Conservation (phyloP, 2,113 vertebrate genomes). For the Neotragus pygmaeus region DNA sequence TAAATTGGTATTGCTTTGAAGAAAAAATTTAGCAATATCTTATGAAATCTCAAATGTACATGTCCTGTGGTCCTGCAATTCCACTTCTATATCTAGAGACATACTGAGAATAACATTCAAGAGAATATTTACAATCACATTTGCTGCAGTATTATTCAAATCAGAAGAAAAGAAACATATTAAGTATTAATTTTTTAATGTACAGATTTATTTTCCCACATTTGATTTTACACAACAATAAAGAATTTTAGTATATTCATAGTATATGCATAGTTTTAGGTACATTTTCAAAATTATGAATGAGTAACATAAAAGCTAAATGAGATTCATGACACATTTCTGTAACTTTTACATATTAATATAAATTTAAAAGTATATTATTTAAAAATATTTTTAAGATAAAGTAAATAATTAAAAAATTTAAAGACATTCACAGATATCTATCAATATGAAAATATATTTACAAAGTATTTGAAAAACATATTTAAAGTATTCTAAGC, state of each 20-base stretch:
- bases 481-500: background rate
- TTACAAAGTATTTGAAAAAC: background rate
- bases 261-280: background rate
- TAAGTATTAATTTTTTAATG: background rate
- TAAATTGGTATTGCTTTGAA: background rate
- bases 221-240: background rate
- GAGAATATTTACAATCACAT: background rate
- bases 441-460: background rate
- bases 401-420: too few species aligned
- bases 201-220: background rate
- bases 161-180: background rate
- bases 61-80: background rate
- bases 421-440: background rate
- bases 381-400: too few species aligned
- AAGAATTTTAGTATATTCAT: background rate
- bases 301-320: background rate
- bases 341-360: background rate
- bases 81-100: background rate
- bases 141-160: background rate
- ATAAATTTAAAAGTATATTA: background rate
- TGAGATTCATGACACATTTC: background rate
- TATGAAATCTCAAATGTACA: background rate
- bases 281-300: background rate
- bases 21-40: background rate
- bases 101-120: background rate